Conservation (phyloP, 2,888 invertebrate genomes). For the Alloscopus bannaensis region DNA sequence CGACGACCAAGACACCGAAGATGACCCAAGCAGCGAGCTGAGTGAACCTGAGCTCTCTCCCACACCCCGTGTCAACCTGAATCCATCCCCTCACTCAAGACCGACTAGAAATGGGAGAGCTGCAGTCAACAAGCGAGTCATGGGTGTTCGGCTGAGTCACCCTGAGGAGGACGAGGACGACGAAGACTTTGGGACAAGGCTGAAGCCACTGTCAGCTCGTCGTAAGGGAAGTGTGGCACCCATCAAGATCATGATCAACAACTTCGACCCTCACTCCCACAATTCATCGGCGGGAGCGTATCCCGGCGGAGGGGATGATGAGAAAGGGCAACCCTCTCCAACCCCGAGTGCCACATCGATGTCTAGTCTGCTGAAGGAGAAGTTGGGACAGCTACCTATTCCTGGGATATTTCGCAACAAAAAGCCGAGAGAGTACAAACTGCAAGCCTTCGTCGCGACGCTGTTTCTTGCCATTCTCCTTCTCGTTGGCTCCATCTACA, state of each 20-base stretch:
- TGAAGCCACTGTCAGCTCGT: constrained; percentile 53
- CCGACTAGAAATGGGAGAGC: constrained; percentile 14
- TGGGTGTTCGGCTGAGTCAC: constrained; percentile 22
- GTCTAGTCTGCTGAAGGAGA: constrained; percentile 57
- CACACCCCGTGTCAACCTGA: constrained; percentile 13
- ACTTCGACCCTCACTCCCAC: constrained; percentile 60
- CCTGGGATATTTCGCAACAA: constrained; percentile 84
- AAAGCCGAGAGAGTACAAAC: constrained; percentile 84
- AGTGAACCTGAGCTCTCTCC: constrained; percentile 46
- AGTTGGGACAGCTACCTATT: constrained; percentile 77
- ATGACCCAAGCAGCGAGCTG: constrained; percentile 45
- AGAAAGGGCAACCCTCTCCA: constrained; percentile 51
- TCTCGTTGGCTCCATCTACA: constrained; percentile 88
- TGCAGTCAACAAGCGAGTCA: background rate
- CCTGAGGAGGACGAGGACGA: constrained; percentile 52
- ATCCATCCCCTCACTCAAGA: constrained; percentile 25
- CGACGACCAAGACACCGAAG: constrained; percentile 22
- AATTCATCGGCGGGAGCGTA: background rate
- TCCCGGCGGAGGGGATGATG: constrained; percentile 29
- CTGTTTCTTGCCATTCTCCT: constrained; percentile 88
- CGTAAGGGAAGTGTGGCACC: constrained; percentile 63
- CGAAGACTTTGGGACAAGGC: constrained; percentile 17
- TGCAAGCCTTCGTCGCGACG: constrained; percentile 78
- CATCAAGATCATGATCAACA: constrained; percentile 58
- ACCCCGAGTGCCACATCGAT: constrained; percentile 53